Evolutionary conservation across 2,113 vertebrate species (phyloP).

Genomic region (Entomyzon cyanotis): DNA sequence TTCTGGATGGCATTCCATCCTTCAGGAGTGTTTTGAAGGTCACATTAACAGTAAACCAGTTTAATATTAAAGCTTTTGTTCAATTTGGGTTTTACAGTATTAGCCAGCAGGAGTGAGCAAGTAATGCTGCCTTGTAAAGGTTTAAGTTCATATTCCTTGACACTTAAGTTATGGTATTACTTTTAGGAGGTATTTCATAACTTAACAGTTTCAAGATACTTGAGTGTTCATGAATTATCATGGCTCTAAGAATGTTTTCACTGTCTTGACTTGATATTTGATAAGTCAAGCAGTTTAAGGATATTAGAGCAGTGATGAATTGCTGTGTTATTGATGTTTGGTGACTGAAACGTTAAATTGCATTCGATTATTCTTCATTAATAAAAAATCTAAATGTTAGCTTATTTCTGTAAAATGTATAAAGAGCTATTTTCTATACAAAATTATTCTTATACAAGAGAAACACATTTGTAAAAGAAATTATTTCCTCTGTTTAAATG

Average conservation of each 20-base stretch:
- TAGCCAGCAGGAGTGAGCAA: constrained; percentile 1
- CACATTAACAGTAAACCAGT: not conserved
- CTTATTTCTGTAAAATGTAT: constrained; percentile 59
- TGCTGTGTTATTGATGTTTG: not conserved
- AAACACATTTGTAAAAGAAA: constrained; percentile 70
- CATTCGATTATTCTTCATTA: not conserved
- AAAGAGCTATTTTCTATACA: constrained; percentile 78
- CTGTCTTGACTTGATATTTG: not conserved
- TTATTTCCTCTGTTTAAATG: constrained; percentile 68
- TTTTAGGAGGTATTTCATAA: constrained; percentile 23
- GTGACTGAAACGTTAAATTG: not conserved
- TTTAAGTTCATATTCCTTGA: constrained; percentile 36
- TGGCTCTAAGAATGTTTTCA: constrained; percentile 2
- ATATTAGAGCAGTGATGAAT: not conserved
- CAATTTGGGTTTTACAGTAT: constrained; percentile 10
- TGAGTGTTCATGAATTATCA: constrained; percentile 26
- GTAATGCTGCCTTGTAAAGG: constrained; percentile 43
- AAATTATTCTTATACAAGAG: constrained; percentile 78
- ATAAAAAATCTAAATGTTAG: constrained; percentile 28
- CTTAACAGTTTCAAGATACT: constrained; percentile 11
- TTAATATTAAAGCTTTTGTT: constrained; percentile 1
- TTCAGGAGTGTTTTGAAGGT: not conserved
- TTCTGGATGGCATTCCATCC: not conserved
- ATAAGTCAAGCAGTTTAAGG: not conserved
- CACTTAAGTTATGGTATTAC: not conserved